Conservation (phyloP, 2,888 invertebrate genomes). For the Zygothrica quintamaculata region DNA sequence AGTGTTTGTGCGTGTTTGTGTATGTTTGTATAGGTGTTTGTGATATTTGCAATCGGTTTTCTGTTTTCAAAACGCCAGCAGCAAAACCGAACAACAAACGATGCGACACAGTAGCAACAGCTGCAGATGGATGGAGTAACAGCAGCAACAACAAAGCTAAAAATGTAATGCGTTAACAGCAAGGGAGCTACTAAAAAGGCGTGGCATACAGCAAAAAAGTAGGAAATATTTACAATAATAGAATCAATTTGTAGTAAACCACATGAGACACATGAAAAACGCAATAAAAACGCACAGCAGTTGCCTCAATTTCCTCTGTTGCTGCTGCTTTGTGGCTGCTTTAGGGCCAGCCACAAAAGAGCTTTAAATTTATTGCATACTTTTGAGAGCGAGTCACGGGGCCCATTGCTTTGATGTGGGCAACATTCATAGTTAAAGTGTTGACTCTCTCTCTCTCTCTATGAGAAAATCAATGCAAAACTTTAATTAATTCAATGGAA, state of each 20-base stretch:
- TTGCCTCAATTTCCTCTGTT: slow-evolving; percentile 32
- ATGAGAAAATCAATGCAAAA: slow-evolving; percentile 3
- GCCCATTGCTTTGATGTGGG: neutral
- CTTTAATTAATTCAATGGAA: slow-evolving; percentile 21
- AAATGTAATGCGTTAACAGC: slow-evolving; percentile 29
- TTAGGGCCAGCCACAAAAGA: slow-evolving; percentile 61
- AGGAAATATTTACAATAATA: slow-evolving; percentile 62
- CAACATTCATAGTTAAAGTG: slow-evolving; percentile 5
- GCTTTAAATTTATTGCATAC: slow-evolving; percentile 73
- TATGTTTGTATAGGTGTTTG: slow-evolving; percentile 37
- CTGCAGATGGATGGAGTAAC: slow-evolving; percentile 4
- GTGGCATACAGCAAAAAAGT: slow-evolving; percentile 15
- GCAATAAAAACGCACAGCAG: slow-evolving; percentile 67
- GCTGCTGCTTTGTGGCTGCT: slow-evolving; percentile 49
- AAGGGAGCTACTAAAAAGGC: neutral
- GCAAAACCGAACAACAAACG: slow-evolving; percentile 58
- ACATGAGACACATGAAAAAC: slow-evolving; percentile 77
- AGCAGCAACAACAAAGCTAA: slow-evolving; percentile 15
- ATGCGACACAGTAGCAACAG: slow-evolving; percentile 40
- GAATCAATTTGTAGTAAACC: slow-evolving; percentile 81
- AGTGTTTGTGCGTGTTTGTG: neutral
- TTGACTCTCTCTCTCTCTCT: no score
- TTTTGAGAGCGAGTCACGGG: slow-evolving; percentile 34
- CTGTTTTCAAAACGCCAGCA: slow-evolving; percentile 74
- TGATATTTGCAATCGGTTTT: slow-evolving; percentile 71